Base-by-base conservation (phyloP, 2,113 vertebrate species). In the Gorsachius goisagi region DNA sequence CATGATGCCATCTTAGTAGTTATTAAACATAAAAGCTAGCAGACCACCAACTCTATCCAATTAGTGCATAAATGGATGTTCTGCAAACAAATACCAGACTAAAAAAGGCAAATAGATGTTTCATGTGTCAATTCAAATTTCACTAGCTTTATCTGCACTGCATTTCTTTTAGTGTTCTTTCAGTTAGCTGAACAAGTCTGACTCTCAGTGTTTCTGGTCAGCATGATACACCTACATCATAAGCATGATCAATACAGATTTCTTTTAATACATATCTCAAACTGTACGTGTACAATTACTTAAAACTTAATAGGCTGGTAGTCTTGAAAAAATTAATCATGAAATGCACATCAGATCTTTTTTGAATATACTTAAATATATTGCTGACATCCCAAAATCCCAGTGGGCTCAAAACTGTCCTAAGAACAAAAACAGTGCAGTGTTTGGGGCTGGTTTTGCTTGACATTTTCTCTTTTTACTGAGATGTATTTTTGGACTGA, bases 161-260 rank as follows among this genome's bases (percentile, higher is more conserved):
- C 19, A 41, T 63, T 47, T 88, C 30, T 63, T 75, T n/a, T 18
- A 21, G 13, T 8, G 15, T 37, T 69, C 35, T 47, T 84, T 35
- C 21, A 52, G 12, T 22, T 39, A 53, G 16, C 56, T 37, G 18
- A 59, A 0, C 33, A 75, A 35, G 24, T 21, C 33, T 35, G 44
- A 67, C 53, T 63, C 33, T 21, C 22, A 7, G 6, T 32, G 26
- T 28, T 85, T 59, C 74, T 60, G n/a, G 37, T 59, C 56, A 71
- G 39, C n/a, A 21, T 37, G 22, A 35, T 12, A 35, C 16, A 52
- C 28, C 28, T 33, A 49, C 26, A 35, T 9, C 1, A 1, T 30
- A 68, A 84, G 59, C 4, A 19, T 0, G 1, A 44, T n/a, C 39
- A 59, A 47, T 12, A 52, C 3, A 0, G 2, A 64, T 30, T 49